Percentiles rank a stretch among this genome's conserved stretches.
Conservation (phyloP, 2,888 invertebrate species). For the Lissocephala sabroskyi region DNA sequence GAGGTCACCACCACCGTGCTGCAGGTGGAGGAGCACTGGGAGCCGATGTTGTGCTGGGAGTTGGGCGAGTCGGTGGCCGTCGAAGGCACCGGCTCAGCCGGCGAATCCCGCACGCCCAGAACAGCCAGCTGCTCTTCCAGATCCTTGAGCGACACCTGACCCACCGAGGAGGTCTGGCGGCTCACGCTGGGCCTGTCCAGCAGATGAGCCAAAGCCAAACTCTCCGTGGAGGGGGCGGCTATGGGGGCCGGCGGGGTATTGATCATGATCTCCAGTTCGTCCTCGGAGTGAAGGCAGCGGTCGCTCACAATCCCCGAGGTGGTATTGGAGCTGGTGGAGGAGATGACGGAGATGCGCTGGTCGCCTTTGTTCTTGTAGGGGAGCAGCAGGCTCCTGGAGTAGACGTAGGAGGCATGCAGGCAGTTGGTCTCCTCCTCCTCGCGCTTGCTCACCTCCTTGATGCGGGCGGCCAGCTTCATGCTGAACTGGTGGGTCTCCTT, state of each 20-base stretch:
- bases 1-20: slow-evolving; percentile 87
- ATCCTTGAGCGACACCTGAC: slow-evolving; percentile 71
- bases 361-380: slow-evolving; percentile 81
- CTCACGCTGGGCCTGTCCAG: slow-evolving; percentile 77
- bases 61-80: slow-evolving; percentile 73
- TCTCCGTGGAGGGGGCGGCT: slow-evolving; percentile 87
- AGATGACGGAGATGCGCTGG: slow-evolving; percentile 91
- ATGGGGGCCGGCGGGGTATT: slow-evolving; percentile 83
- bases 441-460: slow-evolving; percentile 85
- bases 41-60: slow-evolving; percentile 79
- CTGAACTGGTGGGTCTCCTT: slow-evolving; percentile 96
- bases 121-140: slow-evolving; percentile 73
- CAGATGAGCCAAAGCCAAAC: slow-evolving; percentile 84
- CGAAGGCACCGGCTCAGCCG: slow-evolving; percentile 35
- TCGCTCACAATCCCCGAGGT: slow-evolving; percentile 98
- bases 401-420: slow-evolving; percentile 81
- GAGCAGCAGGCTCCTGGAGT: slow-evolving; percentile 78
- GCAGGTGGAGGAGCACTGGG: slow-evolving; percentile 89
- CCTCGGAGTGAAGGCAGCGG: slow-evolving; percentile 89
- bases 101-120: slow-evolving; percentile 66
- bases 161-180: slow-evolving; percentile 75
- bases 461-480: slow-evolving; percentile 90
- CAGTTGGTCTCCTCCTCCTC: slow-evolving; percentile 87
- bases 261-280: slow-evolving; percentile 92
- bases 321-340: slow-evolving; percentile 95